phyloP scores from a whole-genome alignment of 2,113 vertebrate genomes.

The Cariama cristata region DNA sequence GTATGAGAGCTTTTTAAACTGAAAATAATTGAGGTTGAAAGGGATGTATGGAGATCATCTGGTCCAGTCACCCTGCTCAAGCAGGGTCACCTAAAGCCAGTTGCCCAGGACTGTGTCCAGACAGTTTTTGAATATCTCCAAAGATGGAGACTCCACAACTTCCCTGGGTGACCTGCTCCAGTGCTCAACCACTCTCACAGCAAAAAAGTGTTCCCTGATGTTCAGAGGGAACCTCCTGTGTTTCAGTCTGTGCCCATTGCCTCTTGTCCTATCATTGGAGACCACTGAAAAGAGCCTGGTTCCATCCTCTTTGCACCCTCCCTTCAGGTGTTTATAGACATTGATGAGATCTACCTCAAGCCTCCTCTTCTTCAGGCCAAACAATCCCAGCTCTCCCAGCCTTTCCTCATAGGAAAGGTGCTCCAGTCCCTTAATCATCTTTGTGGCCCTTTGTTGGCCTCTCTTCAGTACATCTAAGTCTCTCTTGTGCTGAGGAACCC shows the following conservation, averaged over 20 bases:
- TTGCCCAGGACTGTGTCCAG: neutral
- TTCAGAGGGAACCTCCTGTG: neutral
- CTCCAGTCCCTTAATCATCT: neutral
- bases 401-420: neutral
- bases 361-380: neutral
- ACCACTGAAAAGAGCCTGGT: neutral
- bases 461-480: neutral
- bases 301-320: neutral
- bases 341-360: neutral
- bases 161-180: neutral
- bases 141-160: neutral
- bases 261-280: neutral
- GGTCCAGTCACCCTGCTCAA: neutral
- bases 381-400: neutral
- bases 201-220: neutral
- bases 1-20: neutral
- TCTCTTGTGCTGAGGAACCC: neutral
- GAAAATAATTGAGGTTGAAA: neutral
- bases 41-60: neutral
- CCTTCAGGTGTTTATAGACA: neutral
- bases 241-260: neutral
- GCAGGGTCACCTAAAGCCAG: neutral
- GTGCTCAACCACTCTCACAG: neutral
- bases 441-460: neutral
- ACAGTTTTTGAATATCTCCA: neutral